A percentile compares a stretch with the other conserved stretches of the same genome.
Evolutionary conservation across 2,888 invertebrate genomes (phyloP).

Genomic region (Pheosia gnoma): DNA sequence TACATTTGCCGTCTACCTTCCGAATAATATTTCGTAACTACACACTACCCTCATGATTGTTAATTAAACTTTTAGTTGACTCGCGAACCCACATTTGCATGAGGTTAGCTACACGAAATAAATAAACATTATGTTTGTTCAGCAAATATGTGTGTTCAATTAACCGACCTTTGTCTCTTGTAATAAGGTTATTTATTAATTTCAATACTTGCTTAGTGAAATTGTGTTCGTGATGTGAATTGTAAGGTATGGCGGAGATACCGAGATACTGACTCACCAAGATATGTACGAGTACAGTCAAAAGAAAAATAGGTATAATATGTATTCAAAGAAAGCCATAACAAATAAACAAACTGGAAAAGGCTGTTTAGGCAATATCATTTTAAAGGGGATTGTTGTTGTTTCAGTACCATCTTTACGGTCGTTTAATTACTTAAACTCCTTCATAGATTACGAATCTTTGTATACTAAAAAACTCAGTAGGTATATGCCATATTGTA

Average conservation of each 20-base stretch:
- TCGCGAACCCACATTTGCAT: background rate
- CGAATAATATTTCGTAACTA: background rate
- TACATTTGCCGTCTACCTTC: background rate
- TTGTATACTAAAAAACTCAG: no score
- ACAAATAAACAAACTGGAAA: background rate
- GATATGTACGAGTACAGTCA: no score
- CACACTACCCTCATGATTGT: conserved; percentile 1
- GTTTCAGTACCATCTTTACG: background rate
- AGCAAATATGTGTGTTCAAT: background rate
- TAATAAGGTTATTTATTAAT: background rate
- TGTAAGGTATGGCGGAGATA: background rate
- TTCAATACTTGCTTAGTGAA: background rate
- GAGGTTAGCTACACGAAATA: background rate
- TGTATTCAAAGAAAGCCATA: background rate
- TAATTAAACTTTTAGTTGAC: conserved; percentile 4
- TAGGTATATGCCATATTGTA: no score
- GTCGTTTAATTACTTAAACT: background rate
- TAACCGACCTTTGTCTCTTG: background rate
- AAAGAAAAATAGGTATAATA: background rate
- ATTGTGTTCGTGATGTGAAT: background rate
- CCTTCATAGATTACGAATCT: background rate
- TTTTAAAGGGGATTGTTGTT: conserved; percentile 7
- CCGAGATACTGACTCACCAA: background rate
- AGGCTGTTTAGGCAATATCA: background rate
- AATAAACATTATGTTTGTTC: conserved; percentile 2